Conservation (phyloP, 2,797 vertebrate genomes). For the Schizothorax lantsangensis region DNA sequence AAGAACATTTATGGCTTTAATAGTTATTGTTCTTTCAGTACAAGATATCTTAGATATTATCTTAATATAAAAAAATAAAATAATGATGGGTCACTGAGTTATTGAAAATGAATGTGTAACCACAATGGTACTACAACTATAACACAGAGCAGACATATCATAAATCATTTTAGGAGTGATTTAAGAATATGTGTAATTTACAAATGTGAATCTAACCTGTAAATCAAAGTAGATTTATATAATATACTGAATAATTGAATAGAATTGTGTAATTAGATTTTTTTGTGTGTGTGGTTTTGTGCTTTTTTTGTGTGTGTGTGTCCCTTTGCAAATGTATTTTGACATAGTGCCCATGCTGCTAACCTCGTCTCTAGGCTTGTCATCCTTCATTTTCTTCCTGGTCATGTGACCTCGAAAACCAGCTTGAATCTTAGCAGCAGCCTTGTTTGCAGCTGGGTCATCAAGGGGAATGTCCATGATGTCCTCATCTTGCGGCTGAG, state of each 20-base stretch:
- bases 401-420: slow-evolving; percentile 99
- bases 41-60: neutral
- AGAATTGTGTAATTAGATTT: neutral
- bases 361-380: slow-evolving; percentile 91
- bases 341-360: slow-evolving; percentile 76
- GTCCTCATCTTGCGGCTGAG: slow-evolving; percentile 90
- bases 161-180: neutral
- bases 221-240: neutral
- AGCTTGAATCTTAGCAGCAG: slow-evolving; percentile 97
- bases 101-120: neutral
- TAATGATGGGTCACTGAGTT: neutral
- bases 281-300: neutral
- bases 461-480: slow-evolving; percentile 97
- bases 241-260: neutral
- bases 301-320: neutral
- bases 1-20: slow-evolving; percentile 9
- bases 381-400: slow-evolving; percentile 98
- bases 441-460: slow-evolving; percentile 94
- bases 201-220: neutral
- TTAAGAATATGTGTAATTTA: neutral
- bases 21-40: neutral
- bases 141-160: neutral
- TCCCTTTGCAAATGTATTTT: slow-evolving; percentile 2
- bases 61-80: neutral
- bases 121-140: no score